Percentiles rank a stretch among this genome's conserved stretches.
Conservation (phyloP, 1,140 invertebrate species). For the Papilio dardanus region DNA sequence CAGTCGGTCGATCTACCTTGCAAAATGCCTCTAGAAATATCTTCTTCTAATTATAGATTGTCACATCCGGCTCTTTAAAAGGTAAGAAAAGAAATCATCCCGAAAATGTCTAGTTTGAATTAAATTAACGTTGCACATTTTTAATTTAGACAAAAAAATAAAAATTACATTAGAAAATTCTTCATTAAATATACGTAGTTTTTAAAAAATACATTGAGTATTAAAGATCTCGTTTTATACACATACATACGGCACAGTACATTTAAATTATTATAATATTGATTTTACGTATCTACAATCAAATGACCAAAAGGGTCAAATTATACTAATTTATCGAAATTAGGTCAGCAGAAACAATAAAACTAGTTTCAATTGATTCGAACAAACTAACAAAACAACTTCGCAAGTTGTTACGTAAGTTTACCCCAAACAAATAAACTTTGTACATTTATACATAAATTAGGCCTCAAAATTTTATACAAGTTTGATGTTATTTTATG, state of each 20-base stretch:
- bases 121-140: no score
- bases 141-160: no score
- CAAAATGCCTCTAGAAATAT: background rate
- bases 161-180: no score
- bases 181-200: no score
- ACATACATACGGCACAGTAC: background rate
- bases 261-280: background rate
- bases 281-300: constrained; percentile 1
- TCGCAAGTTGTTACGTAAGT: constrained; percentile 10
- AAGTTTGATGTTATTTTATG: background rate
- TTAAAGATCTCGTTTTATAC: background rate
- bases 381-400: constrained; percentile 32
- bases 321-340: background rate
- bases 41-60: background rate
- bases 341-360: constrained; percentile 31
- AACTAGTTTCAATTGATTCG: constrained; percentile 26
- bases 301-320: background rate
- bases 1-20: background rate
- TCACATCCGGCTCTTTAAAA: background rate
- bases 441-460: background rate
- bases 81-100: no score
- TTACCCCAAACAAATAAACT: constrained; percentile 15
- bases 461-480: constrained; percentile 8
- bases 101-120: no score
- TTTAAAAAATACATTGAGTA: no score